Base-by-base conservation (phyloP, 1,140 invertebrate genomes). In the Panagrolaimus sp. region DNA sequence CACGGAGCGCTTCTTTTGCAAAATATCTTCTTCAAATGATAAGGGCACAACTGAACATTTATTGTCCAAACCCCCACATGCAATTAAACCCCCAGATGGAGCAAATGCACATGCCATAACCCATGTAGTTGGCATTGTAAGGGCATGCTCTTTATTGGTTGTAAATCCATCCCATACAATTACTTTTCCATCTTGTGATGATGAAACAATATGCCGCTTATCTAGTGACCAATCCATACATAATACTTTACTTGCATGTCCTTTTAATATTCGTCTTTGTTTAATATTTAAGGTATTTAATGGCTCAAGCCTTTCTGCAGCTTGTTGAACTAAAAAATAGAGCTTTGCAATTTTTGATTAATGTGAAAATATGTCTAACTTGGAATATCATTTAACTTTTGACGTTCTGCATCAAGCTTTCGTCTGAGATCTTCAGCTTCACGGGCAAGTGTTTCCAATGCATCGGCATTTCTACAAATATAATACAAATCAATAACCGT, bases 141-240 rank as follows among this genome's bases (percentile, higher is more conserved):
- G 90, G 5, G 93, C 93, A 86, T 96, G 92, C 86, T 98, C 96
- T 79, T 98, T 98, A 83, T 95, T 97, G 62, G 93, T 96, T 51
- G 95, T 96, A 86, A 98, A 98, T 70, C 94, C 95, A 88, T 99
- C 96, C 96, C 96, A 98, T 72, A 99, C 93, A 78, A 98, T 93
- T 87, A 99, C 90, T 86, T 96, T 96, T 20, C 96, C 31, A 62
- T 47, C 93, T 88, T 98, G 95, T n/a, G 95, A 98, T 5, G 93
- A 96, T 71, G 93, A 96, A 20, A 98, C 95, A 76, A 99, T 91
- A 83, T 97, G 96, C 45, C 95, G 87, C 85, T 98, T 98, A 84
- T 99, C 96, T 13, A 91, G 90, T 43, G 91, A 95, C 96, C 96
- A 99, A 87, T 98, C 94, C 20, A 92, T 93, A 83, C 95, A 98